Conservation (phyloP, 2,113 vertebrate species). For the Cephalopterus ornatus region DNA sequence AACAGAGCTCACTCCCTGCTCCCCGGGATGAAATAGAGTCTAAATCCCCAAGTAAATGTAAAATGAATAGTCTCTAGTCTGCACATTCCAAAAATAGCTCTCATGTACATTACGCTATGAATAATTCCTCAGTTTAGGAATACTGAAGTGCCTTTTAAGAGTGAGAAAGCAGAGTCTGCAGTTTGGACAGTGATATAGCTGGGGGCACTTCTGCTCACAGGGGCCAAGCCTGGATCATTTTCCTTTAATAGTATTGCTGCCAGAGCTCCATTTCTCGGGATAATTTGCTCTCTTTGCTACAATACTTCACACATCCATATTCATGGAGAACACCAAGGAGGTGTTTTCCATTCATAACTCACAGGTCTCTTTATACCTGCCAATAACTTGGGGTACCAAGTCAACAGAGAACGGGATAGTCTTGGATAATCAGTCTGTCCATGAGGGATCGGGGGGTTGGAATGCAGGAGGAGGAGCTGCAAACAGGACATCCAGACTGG, state of each 20-base stretch:
- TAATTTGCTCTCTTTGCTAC: not conserved
- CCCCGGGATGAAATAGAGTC: not conserved
- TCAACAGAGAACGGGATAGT: not conserved
- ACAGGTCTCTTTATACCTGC: not conserved
- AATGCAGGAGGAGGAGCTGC: not conserved
- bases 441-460: not conserved
- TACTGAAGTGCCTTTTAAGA: not conserved
- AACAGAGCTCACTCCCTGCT: not conserved
- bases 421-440: rapidly evolving
- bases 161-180: not conserved
- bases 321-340: not conserved
- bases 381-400: not conserved
- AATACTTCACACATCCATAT: not conserved
- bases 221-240: not conserved
- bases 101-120: not conserved
- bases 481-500: not conserved
- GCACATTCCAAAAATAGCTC: conserved; percentile 31
- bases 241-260: not conserved
- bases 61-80: not conserved
- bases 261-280: not conserved
- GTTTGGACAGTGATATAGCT: not conserved
- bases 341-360: not conserved
- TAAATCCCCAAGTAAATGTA: conserved; percentile 15
- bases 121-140: conserved; percentile 43
- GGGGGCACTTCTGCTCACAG: not conserved